These are phyloP conservation scores for Podarcis siculus DNA, from an alignment of 2,797 vertebrate genomes.

Conservation along the genomic window DNA sequence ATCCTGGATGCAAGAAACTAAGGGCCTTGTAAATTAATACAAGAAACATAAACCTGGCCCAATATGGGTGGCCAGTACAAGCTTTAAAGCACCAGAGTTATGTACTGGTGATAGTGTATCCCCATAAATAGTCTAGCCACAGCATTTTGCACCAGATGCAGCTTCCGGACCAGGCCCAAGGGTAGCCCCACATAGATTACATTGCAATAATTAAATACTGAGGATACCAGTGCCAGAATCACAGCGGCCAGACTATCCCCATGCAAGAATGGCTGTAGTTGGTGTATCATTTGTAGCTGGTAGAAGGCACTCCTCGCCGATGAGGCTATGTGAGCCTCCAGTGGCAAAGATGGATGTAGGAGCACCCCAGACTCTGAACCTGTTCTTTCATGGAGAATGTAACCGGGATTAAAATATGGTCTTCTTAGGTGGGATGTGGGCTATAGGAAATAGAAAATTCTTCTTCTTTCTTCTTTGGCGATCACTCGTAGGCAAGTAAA, in stretches of 20 bases:
- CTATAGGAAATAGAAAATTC: background rate
- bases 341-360: background rate
- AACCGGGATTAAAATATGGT: background rate
- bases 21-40: too few relatives aligned
- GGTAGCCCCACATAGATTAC: background rate
- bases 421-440: background rate
- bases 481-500: too few relatives aligned
- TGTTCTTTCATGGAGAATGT: background rate
- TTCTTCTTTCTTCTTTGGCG: too few relatives aligned
- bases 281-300: background rate
- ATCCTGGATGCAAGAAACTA: too few relatives aligned
- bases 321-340: background rate
- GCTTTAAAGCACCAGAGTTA: too few relatives aligned
- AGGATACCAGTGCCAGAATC: background rate
- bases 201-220: background rate
- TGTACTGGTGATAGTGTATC: too few relatives aligned
- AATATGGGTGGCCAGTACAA: too few relatives aligned
- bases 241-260: background rate
- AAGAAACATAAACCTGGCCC: too few relatives aligned
- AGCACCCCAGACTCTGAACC: background rate
- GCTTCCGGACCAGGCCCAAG: background rate
- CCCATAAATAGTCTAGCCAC: background rate
- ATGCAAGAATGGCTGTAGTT: background rate
- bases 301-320: background rate
- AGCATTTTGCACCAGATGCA: background rate